A percentile compares a stretch with the other conserved stretches of the same genome.
Evolutionary conservation across 2,888 invertebrate genomes (phyloP).

Genomic region (Scaptomyza caliginosa): DNA sequence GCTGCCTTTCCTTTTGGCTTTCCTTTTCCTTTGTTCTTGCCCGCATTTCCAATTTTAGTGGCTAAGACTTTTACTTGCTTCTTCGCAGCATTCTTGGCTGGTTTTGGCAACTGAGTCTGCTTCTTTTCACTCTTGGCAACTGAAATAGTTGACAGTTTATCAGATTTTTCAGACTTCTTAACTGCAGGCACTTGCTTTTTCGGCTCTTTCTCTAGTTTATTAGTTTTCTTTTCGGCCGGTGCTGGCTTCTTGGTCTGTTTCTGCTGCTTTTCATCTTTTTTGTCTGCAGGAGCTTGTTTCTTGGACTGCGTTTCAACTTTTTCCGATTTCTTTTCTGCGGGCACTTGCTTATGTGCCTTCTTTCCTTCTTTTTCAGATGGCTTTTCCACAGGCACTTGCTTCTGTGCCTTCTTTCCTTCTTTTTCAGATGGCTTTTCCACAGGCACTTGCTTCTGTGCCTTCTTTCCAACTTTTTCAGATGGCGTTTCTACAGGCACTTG

Average conservation of each 20-base stretch:
- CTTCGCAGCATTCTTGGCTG: constrained; percentile 5
- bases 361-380: constrained; percentile 3
- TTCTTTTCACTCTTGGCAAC: constrained; percentile 9
- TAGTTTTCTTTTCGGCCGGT: constrained; percentile 1
- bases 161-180: not conserved
- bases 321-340: constrained; percentile 9
- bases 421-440: constrained; percentile 4
- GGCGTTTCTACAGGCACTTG: constrained; percentile 3
- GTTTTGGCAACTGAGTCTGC: constrained; percentile 8
- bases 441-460: not conserved
- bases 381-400: constrained; percentile 2
- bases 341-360: not conserved
- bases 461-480: constrained; percentile 2
- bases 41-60: constrained; percentile 21
- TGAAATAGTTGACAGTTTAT: not conserved
- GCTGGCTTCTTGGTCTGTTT: not conserved
- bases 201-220: constrained; percentile 14
- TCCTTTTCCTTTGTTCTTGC: not conserved
- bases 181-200: not conserved
- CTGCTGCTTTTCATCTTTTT: not conserved
- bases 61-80: constrained; percentile 9
- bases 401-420: constrained; percentile 2
- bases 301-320: constrained; percentile 10
- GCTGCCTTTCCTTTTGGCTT: constrained; percentile 6
- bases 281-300: not conserved